A percentile compares a stretch with the other conserved stretches of the same genome.
phyloP scores from a whole-genome alignment of 2,797 vertebrate species.

The Zalophus californianus region DNA sequence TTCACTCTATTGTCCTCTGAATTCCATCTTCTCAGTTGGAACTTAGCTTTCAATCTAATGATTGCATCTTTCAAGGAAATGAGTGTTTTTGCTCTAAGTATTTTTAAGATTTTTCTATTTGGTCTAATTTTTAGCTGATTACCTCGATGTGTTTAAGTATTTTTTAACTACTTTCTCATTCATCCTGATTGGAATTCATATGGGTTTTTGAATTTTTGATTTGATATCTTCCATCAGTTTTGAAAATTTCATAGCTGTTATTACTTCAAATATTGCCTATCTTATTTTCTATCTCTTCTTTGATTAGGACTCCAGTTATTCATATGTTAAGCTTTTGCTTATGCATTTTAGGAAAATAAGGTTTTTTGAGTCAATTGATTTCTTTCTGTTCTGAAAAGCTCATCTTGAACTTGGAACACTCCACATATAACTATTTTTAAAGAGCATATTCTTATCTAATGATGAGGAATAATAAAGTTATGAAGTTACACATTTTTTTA shows the following conservation, averaged over 20 bases:
- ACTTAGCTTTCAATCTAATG: background rate
- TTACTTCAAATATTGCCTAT: background rate
- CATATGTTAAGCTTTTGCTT: background rate
- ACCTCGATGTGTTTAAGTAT: background rate
- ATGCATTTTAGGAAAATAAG: background rate
- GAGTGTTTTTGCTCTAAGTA: background rate
- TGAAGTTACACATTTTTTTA: background rate
- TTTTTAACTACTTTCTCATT: slow-evolving; percentile 33
- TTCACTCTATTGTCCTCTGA: background rate
- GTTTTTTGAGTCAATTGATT: background rate
- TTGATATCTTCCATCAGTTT: slow-evolving; percentile 17
- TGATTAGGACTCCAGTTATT: background rate
- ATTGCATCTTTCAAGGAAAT: background rate
- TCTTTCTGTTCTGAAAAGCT: background rate
- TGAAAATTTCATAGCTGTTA: background rate
- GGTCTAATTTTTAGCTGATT: slow-evolving; percentile 57
- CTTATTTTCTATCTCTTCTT: background rate
- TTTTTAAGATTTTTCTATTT: slow-evolving; percentile 12
- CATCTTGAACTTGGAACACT: background rate
- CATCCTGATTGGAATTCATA: slow-evolving; percentile 26
- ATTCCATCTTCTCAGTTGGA: background rate
- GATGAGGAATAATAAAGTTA: background rate
- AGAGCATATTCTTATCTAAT: background rate
- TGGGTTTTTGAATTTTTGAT: background rate
- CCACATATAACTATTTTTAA: background rate